phyloP scores from a whole-genome alignment of 2,113 vertebrate species.

The Saguinus midas region DNA sequence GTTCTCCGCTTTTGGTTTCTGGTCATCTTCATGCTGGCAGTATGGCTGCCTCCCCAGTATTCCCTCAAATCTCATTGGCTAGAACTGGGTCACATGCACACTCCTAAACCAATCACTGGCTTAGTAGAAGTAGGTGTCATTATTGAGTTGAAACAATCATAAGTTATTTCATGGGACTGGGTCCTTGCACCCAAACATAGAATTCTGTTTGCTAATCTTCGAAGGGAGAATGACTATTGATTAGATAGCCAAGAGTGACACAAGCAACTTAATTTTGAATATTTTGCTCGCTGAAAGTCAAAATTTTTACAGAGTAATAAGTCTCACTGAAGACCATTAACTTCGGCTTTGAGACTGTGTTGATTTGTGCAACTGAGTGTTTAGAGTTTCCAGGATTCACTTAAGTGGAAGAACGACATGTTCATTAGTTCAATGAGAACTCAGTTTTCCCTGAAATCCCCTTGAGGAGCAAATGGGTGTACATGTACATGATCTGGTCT shows the following conservation, averaged over 20 bases:
- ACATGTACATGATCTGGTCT: neutral
- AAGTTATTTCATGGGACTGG: neutral
- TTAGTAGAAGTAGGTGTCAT: neutral
- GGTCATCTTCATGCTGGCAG: neutral
- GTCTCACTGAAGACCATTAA: neutral
- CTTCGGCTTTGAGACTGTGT: neutral
- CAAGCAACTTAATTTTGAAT: neutral
- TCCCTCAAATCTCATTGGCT: neutral
- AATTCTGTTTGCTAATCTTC: neutral
- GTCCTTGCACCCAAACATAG: neutral
- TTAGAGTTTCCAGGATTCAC: conserved; percentile 19
- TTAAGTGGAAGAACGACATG: neutral
- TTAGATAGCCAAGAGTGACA: neutral
- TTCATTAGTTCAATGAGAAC: neutral
- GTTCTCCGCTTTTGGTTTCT: neutral
- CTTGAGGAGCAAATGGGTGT: neutral
- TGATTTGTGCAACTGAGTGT: neutral
- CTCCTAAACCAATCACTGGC: neutral
- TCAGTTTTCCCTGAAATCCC: neutral
- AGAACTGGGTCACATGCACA: neutral
- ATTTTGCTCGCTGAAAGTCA: neutral
- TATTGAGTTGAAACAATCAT: neutral
- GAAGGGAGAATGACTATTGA: neutral
- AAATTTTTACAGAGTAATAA: neutral
- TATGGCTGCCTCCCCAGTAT: neutral